phyloP scores from a whole-genome alignment of 2,888 invertebrate species.

The Chaetoderma sp. region DNA sequence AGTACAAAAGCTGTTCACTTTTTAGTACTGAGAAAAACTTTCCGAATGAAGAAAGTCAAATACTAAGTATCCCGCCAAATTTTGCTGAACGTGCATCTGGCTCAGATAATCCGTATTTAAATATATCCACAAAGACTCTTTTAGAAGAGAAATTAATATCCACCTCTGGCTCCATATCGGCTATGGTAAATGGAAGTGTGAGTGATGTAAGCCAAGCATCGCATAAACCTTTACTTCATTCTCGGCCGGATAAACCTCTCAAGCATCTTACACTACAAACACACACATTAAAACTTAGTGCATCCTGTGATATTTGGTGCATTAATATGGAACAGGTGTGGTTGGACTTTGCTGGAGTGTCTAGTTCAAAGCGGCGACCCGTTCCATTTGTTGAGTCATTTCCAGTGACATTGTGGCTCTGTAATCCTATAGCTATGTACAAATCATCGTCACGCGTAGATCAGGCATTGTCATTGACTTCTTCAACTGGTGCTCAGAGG shows the following conservation, averaged over 20 bases:
- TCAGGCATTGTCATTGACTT: conserved; percentile 52
- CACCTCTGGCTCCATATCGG: too few species aligned
- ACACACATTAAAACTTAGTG: conserved; percentile 58
- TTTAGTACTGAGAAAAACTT: conserved; percentile 71
- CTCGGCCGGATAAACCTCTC: too few species aligned
- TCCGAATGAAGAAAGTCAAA: conserved; percentile 46
- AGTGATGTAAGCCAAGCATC: too few species aligned
- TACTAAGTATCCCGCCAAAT: conserved; percentile 37
- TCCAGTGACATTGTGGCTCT: conserved; percentile 89
- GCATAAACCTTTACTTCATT: conserved; percentile 14
- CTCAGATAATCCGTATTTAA: conserved; percentile 54
- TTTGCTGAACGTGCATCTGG: conserved; percentile 48
- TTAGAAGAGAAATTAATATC: neutral
- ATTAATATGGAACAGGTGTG: conserved; percentile 89
- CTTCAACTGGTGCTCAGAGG: neutral
- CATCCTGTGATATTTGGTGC: conserved; percentile 87
- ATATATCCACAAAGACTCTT: conserved; percentile 41
- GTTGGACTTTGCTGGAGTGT: conserved; percentile 90
- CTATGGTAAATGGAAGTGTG: too few species aligned
- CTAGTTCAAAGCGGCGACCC: conserved; percentile 73
- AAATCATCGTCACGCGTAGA: too few species aligned
- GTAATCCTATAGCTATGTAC: conserved; percentile 60
- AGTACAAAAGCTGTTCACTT: conserved; percentile 81
- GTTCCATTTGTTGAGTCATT: conserved; percentile 75
- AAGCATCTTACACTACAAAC: too few species aligned